phyloP scores from a whole-genome alignment of 2,888 invertebrate species.

The Oxyscelio sp. region DNA sequence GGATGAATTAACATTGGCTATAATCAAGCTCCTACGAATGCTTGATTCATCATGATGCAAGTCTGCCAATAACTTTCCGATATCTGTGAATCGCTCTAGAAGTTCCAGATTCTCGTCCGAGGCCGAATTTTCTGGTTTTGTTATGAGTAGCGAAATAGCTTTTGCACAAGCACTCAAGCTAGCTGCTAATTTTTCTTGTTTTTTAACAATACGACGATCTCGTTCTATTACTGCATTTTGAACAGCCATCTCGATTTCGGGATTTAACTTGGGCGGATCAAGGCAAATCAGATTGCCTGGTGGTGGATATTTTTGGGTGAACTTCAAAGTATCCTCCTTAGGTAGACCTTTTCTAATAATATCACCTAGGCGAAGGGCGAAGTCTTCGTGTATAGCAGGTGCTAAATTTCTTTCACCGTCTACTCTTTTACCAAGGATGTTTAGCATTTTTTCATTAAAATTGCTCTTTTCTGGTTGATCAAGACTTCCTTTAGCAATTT shows the following conservation, averaged over 20 bases:
- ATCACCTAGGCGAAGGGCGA: conserved; percentile 22
- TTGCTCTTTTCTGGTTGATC: no score
- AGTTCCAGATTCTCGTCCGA: conserved; percentile 3
- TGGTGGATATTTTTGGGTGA: conserved; percentile 44
- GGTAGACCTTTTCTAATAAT: conserved; percentile 29
- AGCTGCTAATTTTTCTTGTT: conserved; percentile 50
- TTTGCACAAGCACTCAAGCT: conserved; percentile 32
- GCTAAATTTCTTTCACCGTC: conserved; percentile 11
- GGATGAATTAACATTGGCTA: conserved; percentile 41
- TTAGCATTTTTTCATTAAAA: no score
- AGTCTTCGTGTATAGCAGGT: conserved; percentile 20
- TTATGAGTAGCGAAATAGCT: conserved; percentile 16
- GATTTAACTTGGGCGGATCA: conserved; percentile 38
- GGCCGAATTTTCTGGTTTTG: no score
- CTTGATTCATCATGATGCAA: conserved; percentile 40
- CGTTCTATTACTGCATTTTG: conserved; percentile 18
- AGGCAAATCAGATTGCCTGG: conserved; percentile 27
- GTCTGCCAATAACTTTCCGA: conserved; percentile 19
- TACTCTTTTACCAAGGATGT: conserved; percentile 29
- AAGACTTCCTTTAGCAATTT: no score
- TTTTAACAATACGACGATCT: conserved; percentile 37
- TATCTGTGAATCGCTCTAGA: conserved; percentile 37
- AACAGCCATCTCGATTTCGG: conserved; percentile 18
- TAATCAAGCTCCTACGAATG: conserved; percentile 41
- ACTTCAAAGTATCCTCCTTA: conserved; percentile 33